These are phyloP conservation scores for Pentamera pediparva DNA, from an alignment of 53 echinoderm and acorn worm species.

Conservation along the genomic window DNA sequence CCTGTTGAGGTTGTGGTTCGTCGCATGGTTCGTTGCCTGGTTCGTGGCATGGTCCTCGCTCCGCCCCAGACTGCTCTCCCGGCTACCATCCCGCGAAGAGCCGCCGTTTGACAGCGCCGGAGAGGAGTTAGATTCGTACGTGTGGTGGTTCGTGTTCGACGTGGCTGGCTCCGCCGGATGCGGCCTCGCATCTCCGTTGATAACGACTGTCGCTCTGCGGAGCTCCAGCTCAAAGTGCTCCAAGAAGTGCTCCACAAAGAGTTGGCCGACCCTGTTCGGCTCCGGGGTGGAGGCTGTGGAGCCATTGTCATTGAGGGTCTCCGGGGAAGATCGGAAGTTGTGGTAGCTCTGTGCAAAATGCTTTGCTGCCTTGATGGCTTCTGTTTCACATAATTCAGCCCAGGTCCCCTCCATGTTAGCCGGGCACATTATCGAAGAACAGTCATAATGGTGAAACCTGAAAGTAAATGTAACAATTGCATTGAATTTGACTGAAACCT, in stretches of 20 bases:
- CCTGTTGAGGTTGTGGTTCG: slow-evolving; percentile 5
- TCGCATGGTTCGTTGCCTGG: background rate
- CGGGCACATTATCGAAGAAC: slow-evolving; percentile 19
- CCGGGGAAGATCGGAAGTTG: background rate
- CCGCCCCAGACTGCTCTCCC: slow-evolving; percentile 44
- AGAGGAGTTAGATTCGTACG: slow-evolving; percentile 1
- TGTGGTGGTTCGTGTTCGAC: slow-evolving; percentile 28
- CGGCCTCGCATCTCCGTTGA: slow-evolving; percentile 35
- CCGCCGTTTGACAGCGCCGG: slow-evolving; percentile 29
- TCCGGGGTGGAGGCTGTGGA: slow-evolving; percentile 38
- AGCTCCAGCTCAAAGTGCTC: slow-evolving; percentile 92
- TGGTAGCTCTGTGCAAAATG: slow-evolving; percentile 22
- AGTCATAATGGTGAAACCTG: too few species aligned
- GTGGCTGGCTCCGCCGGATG: background rate
- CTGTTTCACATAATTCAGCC: slow-evolving; percentile 88
- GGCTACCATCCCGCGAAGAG: slow-evolving; percentile 30
- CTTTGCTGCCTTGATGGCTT: slow-evolving; percentile 65
- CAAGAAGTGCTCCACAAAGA: slow-evolving; percentile 87
- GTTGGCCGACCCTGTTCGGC: slow-evolving; percentile 65
- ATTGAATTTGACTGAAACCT: too few species aligned
- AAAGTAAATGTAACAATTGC: too few species aligned
- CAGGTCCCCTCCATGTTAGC: slow-evolving; percentile 43
- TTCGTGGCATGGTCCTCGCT: slow-evolving; percentile 30
- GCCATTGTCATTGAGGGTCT: background rate
- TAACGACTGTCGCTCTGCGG: slow-evolving; percentile 35